A percentile compares a stretch with the other conserved stretches of the same genome.
Evolutionary conservation across 2,797 vertebrate genomes (phyloP).

Genomic region (Heliangelus exortis): DNA sequence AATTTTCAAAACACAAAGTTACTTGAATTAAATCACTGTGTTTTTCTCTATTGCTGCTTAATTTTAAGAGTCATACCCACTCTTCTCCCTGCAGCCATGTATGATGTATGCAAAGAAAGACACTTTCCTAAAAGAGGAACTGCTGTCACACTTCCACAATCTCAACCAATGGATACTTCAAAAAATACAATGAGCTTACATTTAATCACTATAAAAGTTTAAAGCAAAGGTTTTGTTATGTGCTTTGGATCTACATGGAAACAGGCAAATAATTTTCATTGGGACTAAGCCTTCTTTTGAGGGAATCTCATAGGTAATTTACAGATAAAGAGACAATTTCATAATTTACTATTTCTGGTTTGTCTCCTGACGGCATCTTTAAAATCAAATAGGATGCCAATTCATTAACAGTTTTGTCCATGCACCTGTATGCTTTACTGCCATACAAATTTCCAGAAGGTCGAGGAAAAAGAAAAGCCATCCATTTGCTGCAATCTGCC

Average conservation of each 20-base stretch:
- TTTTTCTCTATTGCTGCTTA: slow-evolving; percentile 23
- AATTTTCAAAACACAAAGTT: slow-evolving; percentile 30
- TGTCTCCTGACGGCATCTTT: background rate
- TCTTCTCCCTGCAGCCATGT: slow-evolving; percentile 40
- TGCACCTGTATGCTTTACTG: background rate
- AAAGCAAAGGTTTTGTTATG: background rate
- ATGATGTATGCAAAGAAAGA: slow-evolving; percentile 53
- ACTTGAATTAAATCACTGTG: slow-evolving; percentile 12
- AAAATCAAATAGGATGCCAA: slow-evolving; percentile 13
- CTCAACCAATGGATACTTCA: slow-evolving; percentile 56
- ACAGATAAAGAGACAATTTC: slow-evolving; percentile 4
- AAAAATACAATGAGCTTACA: slow-evolving; percentile 51
- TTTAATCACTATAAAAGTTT: slow-evolving; percentile 24
- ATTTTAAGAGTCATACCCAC: slow-evolving; percentile 50
- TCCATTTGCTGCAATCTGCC: background rate
- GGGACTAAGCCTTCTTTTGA: background rate
- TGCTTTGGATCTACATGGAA: background rate
- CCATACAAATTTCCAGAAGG: background rate
- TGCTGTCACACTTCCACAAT: slow-evolving; percentile 39
- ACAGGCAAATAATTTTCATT: background rate
- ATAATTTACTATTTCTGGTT: background rate
- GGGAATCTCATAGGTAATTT: slow-evolving; percentile 3
- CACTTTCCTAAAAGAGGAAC: slow-evolving; percentile 57
- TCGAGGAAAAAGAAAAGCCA: background rate
- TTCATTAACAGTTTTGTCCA: background rate